Base-by-base conservation (phyloP, 2,113 vertebrate species). In the Reinhardtius hippoglossoides region DNA sequence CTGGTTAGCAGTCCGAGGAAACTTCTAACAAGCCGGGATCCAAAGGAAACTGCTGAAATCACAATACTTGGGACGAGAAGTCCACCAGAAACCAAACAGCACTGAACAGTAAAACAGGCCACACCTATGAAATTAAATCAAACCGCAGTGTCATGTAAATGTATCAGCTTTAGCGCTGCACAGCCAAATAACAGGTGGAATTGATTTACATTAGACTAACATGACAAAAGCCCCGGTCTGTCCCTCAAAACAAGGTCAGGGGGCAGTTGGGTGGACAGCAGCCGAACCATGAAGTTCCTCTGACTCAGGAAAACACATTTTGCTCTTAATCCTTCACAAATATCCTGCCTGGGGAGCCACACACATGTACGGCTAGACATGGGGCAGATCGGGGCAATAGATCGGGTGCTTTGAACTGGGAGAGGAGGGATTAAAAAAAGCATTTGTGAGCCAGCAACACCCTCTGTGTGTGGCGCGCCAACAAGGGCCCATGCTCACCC, bases 281-380 rank as follows among this genome's bases (percentile, higher is more conserved):
- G 46, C 44, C 59, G 81, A 83, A 75, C 61, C 68, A 76, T 42
- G 58, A 82, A 71, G 80, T 57, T 67, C 50, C 68, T 88, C 88
- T 84, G 90, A 90, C 82, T 86, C 84, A 89, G 87, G 85, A 71
- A 89, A 88, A 89, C 2, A 89, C 85, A 91, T 91, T 91, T 87
- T 79, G 66, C 59, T 79, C 86, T 66, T 92, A 91, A 93, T 92
- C 88, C 92, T 84, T 81, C 58, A 55, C 74, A 84, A 78, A 42
- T 85, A 87, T 73, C 58, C 80, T 63, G 82, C 56, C 74, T 74
- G 71, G 68, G 69, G 74, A 82, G 74, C 50, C 72, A 78, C 73
- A 72, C 67, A 86, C 83, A 84, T 67, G 79, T 77, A 79, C 16
- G 31, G 62, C 76, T 54, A 80, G 78, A 78, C 83, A 80, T 4